Percentiles rank a stretch among this genome's conserved stretches.
Conservation (phyloP, 2,888 invertebrate species). For the Entomobrya multifasciata region DNA sequence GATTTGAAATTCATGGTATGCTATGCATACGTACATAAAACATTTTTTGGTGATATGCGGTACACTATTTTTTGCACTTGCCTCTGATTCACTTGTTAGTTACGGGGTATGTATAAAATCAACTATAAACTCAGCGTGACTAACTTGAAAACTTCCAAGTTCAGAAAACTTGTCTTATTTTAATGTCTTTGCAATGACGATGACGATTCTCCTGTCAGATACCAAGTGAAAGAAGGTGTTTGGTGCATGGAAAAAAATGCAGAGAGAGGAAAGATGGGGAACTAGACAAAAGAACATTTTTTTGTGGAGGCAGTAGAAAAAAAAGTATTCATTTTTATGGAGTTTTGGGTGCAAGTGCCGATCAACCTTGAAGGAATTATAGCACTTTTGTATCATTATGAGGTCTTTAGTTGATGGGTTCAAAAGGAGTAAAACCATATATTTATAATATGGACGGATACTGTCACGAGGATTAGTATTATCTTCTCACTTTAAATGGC, state of each 20-base stretch:
- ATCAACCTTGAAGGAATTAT: constrained; percentile 52
- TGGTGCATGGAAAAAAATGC: constrained; percentile 31
- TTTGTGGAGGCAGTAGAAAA: constrained; percentile 2
- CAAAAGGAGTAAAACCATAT: background rate
- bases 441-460: too few species aligned
- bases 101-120: background rate
- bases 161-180: constrained; percentile 51
- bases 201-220: constrained; percentile 40
- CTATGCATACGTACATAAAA: constrained; percentile 7
- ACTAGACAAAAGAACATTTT: constrained; percentile 25
- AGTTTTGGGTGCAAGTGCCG: constrained; percentile 40
- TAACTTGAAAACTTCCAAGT: too few species aligned
- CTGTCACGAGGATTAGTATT: constrained; percentile 30
- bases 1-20: constrained; percentile 57
- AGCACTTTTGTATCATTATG: constrained; percentile 13
- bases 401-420: constrained; percentile 17
- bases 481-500: background rate
- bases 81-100: constrained; percentile 32
- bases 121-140: background rate
- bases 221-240: constrained; percentile 45
- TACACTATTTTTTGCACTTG: background rate
- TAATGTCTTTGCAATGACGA: constrained; percentile 37
- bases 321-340: constrained; percentile 23
- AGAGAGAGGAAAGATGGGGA: constrained; percentile 37
- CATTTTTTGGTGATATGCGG: too few species aligned